A percentile compares a stretch with the other conserved stretches of the same genome.
Conservation (phyloP, 2,797 vertebrate species). For the Coranthus polyacanthus region DNA sequence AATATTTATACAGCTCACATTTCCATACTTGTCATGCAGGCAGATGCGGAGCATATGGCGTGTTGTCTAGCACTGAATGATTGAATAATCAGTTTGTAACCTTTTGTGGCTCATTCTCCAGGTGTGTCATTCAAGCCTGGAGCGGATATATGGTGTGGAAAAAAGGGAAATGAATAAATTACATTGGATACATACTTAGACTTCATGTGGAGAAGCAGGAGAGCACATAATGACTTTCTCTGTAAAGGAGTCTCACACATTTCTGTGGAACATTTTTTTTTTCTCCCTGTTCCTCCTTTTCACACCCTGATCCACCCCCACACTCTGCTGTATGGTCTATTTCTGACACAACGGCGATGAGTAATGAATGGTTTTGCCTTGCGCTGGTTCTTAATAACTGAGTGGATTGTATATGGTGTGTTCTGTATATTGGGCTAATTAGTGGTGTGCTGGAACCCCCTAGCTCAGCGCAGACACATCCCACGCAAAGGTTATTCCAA, state of each 20-base stretch:
- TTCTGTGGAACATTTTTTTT: conserved; percentile 44
- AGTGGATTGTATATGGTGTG: conserved; percentile 68
- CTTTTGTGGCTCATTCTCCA: conserved; percentile 69
- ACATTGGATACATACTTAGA: conserved; percentile 52
- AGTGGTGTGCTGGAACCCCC: conserved; percentile 62
- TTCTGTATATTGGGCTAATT: conserved; percentile 74
- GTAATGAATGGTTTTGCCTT: conserved; percentile 75
- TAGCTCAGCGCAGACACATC: conserved; percentile 50
- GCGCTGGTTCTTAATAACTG: conserved; percentile 70
- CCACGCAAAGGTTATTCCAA: conserved; percentile 58
- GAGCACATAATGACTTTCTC: conserved; percentile 66
- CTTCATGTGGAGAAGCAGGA: conserved; percentile 56
- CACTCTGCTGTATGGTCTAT: conserved; percentile 66
- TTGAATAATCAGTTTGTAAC: conserved; percentile 77
- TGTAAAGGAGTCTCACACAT: conserved; percentile 48
- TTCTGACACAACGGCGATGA: conserved; percentile 75
- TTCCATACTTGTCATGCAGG: conserved; percentile 75
- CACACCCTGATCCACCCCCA: conserved; percentile 66
- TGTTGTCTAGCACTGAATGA: conserved; percentile 70
- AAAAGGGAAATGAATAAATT: conserved; percentile 70
- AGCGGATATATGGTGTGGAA: conserved; percentile 42
- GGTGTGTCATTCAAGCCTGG: conserved; percentile 69
- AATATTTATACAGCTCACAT: conserved; percentile 80
- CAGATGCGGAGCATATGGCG: conserved; percentile 75
- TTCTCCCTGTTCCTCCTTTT: conserved; percentile 55